Conservation (phyloP, 2,113 vertebrate genomes). For the Cairina moschata region DNA sequence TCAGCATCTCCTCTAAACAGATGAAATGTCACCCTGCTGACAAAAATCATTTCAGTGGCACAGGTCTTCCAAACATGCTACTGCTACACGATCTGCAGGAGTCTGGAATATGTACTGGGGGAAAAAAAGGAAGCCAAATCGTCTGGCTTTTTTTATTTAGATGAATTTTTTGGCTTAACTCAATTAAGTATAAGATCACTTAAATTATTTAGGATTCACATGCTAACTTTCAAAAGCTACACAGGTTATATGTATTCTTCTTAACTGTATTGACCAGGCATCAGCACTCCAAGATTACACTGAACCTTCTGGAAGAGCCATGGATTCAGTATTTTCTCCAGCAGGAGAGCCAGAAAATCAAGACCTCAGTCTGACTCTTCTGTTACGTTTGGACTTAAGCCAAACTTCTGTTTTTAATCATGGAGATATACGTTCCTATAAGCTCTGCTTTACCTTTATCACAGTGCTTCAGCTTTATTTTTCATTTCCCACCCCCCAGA, state of each 20-base stretch:
- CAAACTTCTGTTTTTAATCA: neutral
- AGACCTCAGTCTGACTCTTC: neutral
- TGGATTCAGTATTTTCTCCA: neutral
- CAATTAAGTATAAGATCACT: neutral
- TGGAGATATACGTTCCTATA: neutral
- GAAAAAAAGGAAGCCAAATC: accelerated
- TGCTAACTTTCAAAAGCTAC: neutral
- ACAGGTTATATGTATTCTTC: neutral
- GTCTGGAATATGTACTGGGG: neutral
- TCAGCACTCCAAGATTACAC: neutral
- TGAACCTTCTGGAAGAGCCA: neutral
- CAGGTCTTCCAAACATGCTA: neutral
- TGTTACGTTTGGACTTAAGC: neutral
- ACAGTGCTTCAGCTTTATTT: neutral
- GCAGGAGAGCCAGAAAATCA: neutral
- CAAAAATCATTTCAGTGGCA: neutral
- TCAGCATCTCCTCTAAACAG: neutral
- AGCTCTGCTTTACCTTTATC: neutral
- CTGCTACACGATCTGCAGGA: neutral
- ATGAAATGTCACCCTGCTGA: neutral
- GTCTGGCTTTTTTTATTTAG: neutral
- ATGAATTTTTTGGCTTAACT: neutral
- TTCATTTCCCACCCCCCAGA: neutral
- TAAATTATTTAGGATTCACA: neutral
- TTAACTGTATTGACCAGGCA: neutral